Percentiles rank a stretch among this genome's conserved stretches.
Conservation (phyloP, 2,888 invertebrate genomes). For the Lymantria dispar region DNA sequence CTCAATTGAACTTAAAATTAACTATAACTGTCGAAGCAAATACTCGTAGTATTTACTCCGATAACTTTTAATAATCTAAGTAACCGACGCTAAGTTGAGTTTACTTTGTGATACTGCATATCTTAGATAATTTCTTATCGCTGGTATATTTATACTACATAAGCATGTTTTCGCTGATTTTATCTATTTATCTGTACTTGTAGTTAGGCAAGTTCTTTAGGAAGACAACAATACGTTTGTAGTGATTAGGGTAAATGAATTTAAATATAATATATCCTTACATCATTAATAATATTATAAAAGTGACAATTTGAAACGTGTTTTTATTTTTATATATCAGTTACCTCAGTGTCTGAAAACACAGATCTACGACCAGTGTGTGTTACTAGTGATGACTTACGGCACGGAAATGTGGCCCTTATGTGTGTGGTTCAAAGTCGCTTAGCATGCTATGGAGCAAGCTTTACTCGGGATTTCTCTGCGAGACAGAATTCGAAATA, state of each 20-base stretch:
- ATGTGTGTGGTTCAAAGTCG: too few species aligned
- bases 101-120: conserved; percentile 64
- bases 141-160: conserved; percentile 28
- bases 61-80: conserved; percentile 51
- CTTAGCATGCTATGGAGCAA: too few species aligned
- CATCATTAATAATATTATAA: too few species aligned
- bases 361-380: too few species aligned
- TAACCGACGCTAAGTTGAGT: conserved; percentile 55
- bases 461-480: too few species aligned
- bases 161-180: conserved; percentile 32
- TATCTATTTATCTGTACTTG: conserved; percentile 30
- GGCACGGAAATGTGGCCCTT: too few species aligned
- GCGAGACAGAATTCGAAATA: too few species aligned
- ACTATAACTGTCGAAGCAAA: background rate
- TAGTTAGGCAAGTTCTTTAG: conserved; percentile 15
- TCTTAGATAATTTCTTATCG: conserved; percentile 32
- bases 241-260: conserved; percentile 11
- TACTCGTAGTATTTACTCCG: conserved; percentile 24
- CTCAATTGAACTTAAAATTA: conserved; percentile 6
- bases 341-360: too few species aligned
- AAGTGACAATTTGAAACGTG: too few species aligned
- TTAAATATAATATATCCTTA: background rate
- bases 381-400: too few species aligned
- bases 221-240: conserved; percentile 5
- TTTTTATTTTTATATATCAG: too few species aligned